Base-by-base conservation (phyloP, 2,113 vertebrate genomes). In the Leucopsar rothschildi region DNA sequence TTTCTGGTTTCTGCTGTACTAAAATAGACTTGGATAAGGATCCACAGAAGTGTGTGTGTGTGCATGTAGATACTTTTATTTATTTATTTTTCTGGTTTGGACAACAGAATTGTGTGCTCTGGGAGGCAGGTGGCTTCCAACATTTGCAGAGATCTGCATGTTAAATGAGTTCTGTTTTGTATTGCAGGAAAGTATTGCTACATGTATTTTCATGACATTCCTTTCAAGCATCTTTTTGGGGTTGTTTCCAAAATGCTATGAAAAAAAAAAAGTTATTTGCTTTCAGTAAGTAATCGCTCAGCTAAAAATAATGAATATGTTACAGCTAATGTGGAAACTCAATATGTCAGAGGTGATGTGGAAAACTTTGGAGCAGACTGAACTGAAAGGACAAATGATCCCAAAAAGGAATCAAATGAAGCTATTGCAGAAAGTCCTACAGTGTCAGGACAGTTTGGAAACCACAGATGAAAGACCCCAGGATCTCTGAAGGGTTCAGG, bases 321-420 rank as follows among this genome's bases (percentile, higher is more conserved):
- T 96, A 59, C 15, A 90, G 82, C 59, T 91, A 93, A 88, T 56
- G 57, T 86, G 80, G 91, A 95, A 98, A 97, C 78, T 89, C 77
- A 93, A 10, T 84, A 94, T 91, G 72, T 88, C 83, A 86, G 82
- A 81, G 50, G 59, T 89, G 88, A 81, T 87, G 81, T 84, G 94
- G 90, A 94, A 94, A 94, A 89, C 81, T 37, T 83, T 39, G 56
- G 59, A n/a, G 45, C 28, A 84, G 21, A 37, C 40, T 57, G 68
- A 78, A 55, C 39, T 94, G 56, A 40, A 53, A 66, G 76, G 69
- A 94, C 76, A 91, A 96, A 81, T 71, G 66, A 35, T 86, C 42
- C 8, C 91, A 88, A 92, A 66, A 53, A 85, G 35, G 37, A 83
- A 60, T 55, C 55, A 59, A 53, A 89, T 2, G 2, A 82, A 81